Evolutionary conservation across 2,113 vertebrate species (phyloP).

Genomic region (Rhinolophus ferrumequinum): DNA sequence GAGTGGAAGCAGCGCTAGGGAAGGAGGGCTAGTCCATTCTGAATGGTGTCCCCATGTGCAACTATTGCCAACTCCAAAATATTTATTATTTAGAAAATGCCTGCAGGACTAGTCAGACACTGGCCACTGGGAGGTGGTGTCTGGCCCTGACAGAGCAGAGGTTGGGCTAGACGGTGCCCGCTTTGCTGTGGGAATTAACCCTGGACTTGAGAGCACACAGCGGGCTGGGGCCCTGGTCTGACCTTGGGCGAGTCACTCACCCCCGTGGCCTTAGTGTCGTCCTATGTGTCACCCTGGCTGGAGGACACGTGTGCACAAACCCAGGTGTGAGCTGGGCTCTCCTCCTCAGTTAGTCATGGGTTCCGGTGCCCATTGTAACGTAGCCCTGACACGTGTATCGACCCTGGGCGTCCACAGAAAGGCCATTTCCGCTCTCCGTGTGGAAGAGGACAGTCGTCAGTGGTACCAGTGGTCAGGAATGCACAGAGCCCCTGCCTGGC

Average conservation of each 20-base stretch:
- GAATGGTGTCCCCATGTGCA: neutral
- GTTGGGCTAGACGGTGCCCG: fast-evolving
- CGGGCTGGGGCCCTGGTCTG: neutral
- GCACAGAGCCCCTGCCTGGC: neutral
- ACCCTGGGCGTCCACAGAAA: neutral
- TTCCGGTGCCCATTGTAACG: fast-evolving
- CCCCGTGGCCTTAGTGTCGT: neutral
- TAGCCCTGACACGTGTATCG: neutral
- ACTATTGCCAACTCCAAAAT: neutral
- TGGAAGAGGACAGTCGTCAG: fast-evolving
- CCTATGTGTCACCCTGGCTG: neutral
- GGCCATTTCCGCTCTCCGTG: neutral
- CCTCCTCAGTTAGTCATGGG: neutral
- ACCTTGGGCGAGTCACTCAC: neutral
- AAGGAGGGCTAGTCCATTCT: neutral
- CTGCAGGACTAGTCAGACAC: neutral
- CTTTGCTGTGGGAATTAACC: neutral
- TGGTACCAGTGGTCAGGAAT: too few relatives aligned
- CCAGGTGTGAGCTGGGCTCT: neutral
- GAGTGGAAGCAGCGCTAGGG: too few relatives aligned
- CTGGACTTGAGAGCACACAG: neutral
- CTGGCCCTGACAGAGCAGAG: neutral
- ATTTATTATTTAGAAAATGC: neutral
- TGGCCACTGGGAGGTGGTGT: too few relatives aligned
- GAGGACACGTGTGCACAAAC: neutral